phyloP scores from a whole-genome alignment of 2,113 vertebrate genomes.

The Strigops habroptila region DNA sequence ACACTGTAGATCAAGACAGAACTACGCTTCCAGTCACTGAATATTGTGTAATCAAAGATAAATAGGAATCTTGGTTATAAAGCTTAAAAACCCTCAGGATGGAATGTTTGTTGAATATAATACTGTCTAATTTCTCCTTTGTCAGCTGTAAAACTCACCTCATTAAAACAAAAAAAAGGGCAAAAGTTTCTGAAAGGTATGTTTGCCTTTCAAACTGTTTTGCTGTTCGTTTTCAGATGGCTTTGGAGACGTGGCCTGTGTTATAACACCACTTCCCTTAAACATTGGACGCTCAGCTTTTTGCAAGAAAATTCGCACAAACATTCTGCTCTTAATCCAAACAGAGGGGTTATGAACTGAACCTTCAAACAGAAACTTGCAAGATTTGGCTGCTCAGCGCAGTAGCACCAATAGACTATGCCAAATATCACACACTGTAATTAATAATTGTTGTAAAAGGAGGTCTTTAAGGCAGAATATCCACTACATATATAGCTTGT shows the following conservation, averaged over 20 bases:
- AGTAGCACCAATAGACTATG: constrained; percentile 58
- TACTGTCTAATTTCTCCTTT: neutral
- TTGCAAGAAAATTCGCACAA: constrained; percentile 30
- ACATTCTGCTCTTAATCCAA: constrained; percentile 29
- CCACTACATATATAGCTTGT: constrained; percentile 47
- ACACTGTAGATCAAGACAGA: neutral
- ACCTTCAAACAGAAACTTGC: constrained; percentile 52
- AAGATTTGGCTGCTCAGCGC: constrained; percentile 64
- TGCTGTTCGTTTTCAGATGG: constrained; percentile 28
- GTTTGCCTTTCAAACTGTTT: constrained; percentile 47
- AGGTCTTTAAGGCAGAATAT: constrained; percentile 50
- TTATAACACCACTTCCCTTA: constrained; percentile 66
- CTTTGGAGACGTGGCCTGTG: constrained; percentile 50
- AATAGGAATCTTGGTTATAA: neutral
- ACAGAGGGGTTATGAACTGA: constrained; percentile 54
- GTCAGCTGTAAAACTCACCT: constrained; percentile 1
- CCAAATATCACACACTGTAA: constrained; percentile 45
- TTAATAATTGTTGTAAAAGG: constrained; percentile 58
- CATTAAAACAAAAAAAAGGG: neutral
- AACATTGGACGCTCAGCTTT: constrained; percentile 52
- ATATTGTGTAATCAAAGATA: neutral
- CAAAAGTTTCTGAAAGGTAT: constrained; percentile 23
- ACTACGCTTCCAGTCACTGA: neutral
- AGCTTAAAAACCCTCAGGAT: neutral
- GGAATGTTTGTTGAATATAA: neutral